Conservation (phyloP, 1,140 invertebrate genomes). For the Heliconius congener region DNA sequence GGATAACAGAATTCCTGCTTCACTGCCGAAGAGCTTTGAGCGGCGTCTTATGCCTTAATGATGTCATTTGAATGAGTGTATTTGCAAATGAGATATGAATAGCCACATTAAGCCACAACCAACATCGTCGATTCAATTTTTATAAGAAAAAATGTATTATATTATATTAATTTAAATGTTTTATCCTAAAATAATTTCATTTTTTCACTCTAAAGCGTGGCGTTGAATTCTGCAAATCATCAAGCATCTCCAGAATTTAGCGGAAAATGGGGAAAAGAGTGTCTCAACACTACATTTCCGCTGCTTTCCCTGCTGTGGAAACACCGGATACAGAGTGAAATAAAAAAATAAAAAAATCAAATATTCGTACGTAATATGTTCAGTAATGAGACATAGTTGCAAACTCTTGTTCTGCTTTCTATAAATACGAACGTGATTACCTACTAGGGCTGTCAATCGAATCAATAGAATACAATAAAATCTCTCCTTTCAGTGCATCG, state of each 20-base stretch:
- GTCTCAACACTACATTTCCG: no score
- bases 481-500: slow-evolving; percentile 72
- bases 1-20: slow-evolving; percentile 36
- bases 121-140: not conserved
- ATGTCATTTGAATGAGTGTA: slow-evolving; percentile 63
- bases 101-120: slow-evolving; percentile 37
- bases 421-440: slow-evolving; percentile 50
- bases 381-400: slow-evolving; percentile 57
- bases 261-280: no score
- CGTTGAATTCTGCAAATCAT: no score
- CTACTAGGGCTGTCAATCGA: slow-evolving; percentile 63
- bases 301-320: no score
- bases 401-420: slow-evolving; percentile 56
- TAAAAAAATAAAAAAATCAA: no score
- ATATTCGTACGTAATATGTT: not conserved
- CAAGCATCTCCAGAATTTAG: no score
- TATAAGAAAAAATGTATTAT: not conserved
- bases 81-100: slow-evolving; percentile 60
- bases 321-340: no score
- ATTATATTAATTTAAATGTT: no score
- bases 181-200: no score
- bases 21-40: slow-evolving; percentile 32
- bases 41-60: slow-evolving; percentile 44
- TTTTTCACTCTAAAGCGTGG: no score
- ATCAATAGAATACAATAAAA: slow-evolving; percentile 78